These are phyloP conservation scores for Girardia tigrina DNA, from an alignment of 2,888 invertebrate species.

Conservation along the genomic window DNA sequence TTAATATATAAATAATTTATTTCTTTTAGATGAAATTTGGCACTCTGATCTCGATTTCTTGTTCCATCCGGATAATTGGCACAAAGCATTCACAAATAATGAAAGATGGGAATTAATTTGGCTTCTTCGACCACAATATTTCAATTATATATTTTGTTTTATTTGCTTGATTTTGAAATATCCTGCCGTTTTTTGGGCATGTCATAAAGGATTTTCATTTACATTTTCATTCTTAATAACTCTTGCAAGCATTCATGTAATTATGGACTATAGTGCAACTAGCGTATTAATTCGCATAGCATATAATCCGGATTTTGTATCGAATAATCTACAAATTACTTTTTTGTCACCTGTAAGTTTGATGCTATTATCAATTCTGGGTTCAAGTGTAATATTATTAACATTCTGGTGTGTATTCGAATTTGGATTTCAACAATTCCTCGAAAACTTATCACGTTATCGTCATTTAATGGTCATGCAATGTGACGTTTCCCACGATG, in stretches of 20 bases:
- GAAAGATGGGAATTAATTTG: background rate
- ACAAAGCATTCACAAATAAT: background rate
- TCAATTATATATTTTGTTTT: slow-evolving; percentile 6
- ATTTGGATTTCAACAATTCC: slow-evolving; percentile 13
- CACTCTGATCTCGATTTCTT: background rate
- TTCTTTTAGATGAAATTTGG: background rate
- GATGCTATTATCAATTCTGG: slow-evolving; percentile 24
- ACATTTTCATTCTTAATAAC: slow-evolving; percentile 9
- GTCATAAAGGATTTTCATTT: slow-evolving; percentile 25
- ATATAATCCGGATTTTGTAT: background rate
- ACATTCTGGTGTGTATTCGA: slow-evolving; percentile 18
- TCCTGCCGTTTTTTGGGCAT: slow-evolving; percentile 5
- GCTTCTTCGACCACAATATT: background rate
- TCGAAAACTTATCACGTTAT: slow-evolving; percentile 3
- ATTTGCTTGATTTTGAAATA: background rate
- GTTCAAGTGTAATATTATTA: background rate
- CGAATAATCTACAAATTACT: background rate
- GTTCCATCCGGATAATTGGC: background rate
- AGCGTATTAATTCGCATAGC: slow-evolving; percentile 12
- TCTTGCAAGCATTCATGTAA: background rate
- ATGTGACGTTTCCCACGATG: slow-evolving; percentile 13
- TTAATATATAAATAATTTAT: too few relatives aligned
- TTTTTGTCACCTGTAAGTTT: background rate
- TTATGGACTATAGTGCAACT: slow-evolving; percentile 1
- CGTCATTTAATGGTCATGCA: background rate